phyloP scores from a whole-genome alignment of 2,113 vertebrate species.

The Nannospalax galili region DNA sequence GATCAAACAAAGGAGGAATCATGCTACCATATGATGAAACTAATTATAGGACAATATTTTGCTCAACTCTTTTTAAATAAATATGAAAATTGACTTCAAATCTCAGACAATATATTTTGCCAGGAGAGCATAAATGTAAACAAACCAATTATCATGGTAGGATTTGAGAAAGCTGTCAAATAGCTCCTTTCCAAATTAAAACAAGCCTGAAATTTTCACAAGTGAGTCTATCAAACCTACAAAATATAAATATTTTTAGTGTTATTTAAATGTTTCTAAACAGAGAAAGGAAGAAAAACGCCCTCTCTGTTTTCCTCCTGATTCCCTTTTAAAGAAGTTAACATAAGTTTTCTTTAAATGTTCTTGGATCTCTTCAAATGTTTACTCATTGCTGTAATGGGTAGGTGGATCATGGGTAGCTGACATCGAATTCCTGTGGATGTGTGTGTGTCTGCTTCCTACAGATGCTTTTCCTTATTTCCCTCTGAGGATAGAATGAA shows the following conservation, averaged over 20 bases:
- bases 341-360: background rate
- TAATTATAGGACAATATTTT: conserved; percentile 69
- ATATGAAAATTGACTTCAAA: conserved; percentile 70
- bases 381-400: background rate
- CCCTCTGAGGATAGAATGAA: background rate
- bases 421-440: background rate
- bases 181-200: conserved; percentile 63
- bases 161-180: conserved; percentile 73
- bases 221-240: conserved; percentile 66
- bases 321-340: conserved; percentile 2
- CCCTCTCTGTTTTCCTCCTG: background rate
- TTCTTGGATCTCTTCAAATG: background rate
- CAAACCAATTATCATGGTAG: conserved; percentile 73
- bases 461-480: background rate
- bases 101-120: conserved; percentile 69
- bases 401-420: background rate
- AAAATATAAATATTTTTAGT: conserved; percentile 72
- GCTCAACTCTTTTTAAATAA: conserved; percentile 57
- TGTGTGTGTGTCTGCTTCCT: background rate
- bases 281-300: conserved; percentile 6
- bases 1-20: conserved; percentile 52
- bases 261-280: conserved; percentile 74
- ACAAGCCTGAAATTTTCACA: conserved; percentile 64
- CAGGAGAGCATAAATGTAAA: conserved; percentile 64
- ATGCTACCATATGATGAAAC: conserved; percentile 42